A percentile compares a stretch with the other conserved stretches of the same genome.
Evolutionary conservation across 2,113 vertebrate genomes (phyloP).

Genomic region (Syrrhaptes paradoxus): DNA sequence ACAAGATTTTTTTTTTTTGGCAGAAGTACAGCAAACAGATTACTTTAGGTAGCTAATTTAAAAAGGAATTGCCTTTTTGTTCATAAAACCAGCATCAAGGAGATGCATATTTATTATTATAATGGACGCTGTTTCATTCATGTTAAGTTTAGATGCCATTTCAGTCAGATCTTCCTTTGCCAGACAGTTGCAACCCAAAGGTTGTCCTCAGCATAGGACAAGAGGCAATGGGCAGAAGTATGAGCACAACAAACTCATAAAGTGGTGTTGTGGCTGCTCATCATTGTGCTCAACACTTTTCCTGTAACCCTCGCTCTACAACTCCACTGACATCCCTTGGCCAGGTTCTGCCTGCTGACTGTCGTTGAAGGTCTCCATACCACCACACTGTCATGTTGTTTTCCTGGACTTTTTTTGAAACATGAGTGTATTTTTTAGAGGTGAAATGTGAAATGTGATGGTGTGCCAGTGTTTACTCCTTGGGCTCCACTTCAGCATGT

Average conservation of each 20-base stretch:
- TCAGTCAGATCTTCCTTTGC: neutral
- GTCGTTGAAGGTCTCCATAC: neutral
- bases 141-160: neutral
- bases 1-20: neutral
- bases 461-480: neutral
- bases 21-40: neutral
- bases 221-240: neutral
- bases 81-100: neutral
- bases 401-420: neutral
- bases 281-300: neutral
- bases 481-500: neutral
- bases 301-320: accelerated
- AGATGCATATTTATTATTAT: neutral
- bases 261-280: neutral
- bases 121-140: neutral
- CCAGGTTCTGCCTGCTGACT: neutral
- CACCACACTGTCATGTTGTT: neutral
- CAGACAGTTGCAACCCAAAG: neutral
- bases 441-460: neutral
- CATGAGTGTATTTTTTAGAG: neutral
- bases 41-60: neutral
- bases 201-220: neutral
- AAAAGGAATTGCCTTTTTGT: neutral
- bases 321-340: neutral
- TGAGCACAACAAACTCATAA: accelerated